phyloP scores from a whole-genome alignment of 2,888 invertebrate species.

The Microctonus brassicae region DNA sequence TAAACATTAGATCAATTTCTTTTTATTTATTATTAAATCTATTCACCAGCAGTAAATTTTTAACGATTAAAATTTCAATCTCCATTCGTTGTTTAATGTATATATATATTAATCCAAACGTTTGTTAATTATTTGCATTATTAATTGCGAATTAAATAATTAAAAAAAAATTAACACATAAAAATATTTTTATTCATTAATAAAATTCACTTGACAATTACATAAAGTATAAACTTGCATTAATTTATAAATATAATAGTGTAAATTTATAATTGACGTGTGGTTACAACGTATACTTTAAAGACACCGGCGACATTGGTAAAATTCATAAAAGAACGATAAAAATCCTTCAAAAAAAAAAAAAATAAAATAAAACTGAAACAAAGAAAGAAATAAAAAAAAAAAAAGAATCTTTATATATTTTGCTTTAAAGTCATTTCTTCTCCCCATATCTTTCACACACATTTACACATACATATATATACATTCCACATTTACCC shows the following conservation, averaged over 20 bases:
- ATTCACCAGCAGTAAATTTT: no score
- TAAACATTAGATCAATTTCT: not conserved
- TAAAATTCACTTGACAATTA: not conserved
- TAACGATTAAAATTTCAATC: not conserved
- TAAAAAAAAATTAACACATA: no score
- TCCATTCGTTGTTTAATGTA: not conserved
- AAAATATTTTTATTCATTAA: no score
- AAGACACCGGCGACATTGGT: conserved; percentile 24
- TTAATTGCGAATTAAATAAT: not conserved
- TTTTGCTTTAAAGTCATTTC: not conserved
- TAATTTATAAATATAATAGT: not conserved
- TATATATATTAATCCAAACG: not conserved
- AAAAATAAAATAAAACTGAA: no score
- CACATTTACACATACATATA: conserved; percentile 6
- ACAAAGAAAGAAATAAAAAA: no score
- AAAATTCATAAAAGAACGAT: conserved; percentile 35
- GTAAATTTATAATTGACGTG: not conserved
- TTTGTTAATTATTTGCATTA: not conserved
- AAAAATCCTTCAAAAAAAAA: conserved; percentile 24
- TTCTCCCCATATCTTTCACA: not conserved
- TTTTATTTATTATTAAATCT: not conserved
- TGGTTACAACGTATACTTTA: conserved; percentile 27
- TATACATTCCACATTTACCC: not conserved
- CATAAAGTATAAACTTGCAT: not conserved
- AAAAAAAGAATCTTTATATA: no score